Evolutionary conservation across 2,113 vertebrate genomes (phyloP).

Genomic region (Elephantulus edwardii): DNA sequence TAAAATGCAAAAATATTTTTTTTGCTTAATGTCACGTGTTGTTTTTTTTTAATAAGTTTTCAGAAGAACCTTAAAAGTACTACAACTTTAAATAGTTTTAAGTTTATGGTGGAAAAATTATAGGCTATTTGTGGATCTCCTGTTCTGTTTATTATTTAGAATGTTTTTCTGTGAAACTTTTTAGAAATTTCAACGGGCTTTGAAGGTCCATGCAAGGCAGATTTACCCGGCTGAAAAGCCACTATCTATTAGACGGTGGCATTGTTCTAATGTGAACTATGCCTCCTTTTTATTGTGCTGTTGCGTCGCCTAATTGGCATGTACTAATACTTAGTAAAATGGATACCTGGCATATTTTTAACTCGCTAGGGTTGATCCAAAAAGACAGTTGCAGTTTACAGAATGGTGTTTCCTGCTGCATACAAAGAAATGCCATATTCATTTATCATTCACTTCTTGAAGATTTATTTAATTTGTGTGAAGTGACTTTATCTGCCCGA

Average conservation of each 20-base stretch:
- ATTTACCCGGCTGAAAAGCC: not conserved
- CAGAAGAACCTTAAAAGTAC: not conserved
- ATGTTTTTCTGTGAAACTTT: not conserved
- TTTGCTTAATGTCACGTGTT: not conserved
- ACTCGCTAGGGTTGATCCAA: constrained; percentile 63
- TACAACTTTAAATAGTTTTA: constrained; percentile 35
- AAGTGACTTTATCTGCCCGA: constrained; percentile 48
- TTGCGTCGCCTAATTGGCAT: not conserved
- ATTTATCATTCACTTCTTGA: constrained; percentile 54
- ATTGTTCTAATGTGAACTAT: not conserved
- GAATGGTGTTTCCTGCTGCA: constrained; percentile 36
- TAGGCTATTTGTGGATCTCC: not conserved
- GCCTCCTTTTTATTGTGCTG: not conserved
- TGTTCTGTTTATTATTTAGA: constrained; percentile 19
- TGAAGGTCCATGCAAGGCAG: not conserved
- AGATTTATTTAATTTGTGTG: constrained; percentile 49
- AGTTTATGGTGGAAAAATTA: constrained; percentile 5
- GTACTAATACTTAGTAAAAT: constrained; percentile 28
- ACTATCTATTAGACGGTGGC: not conserved
- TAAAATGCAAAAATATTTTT: constrained; percentile 24
- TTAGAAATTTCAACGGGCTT: constrained; percentile 29
- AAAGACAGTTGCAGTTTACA: constrained; percentile 65
- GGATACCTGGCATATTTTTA: constrained; percentile 62
- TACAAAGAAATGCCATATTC: constrained; percentile 51
- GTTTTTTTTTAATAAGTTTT: not conserved